Base-by-base conservation (phyloP, 2,888 invertebrate species). In the Xiphydria camelus region DNA sequence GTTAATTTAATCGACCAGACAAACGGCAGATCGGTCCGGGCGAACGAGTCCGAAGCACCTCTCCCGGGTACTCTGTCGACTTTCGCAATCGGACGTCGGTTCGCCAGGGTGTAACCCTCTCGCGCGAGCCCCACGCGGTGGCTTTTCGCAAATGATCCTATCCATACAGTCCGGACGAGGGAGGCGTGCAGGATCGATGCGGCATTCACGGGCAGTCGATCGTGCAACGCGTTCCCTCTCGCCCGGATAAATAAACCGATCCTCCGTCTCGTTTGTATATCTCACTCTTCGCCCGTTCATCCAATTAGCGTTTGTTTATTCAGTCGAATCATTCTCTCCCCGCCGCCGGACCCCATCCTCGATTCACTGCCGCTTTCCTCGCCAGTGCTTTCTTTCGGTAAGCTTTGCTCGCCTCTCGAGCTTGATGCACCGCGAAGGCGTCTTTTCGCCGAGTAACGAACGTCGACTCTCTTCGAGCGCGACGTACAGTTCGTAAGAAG, bases 1-100 rank as follows among this genome's bases (percentile, higher is more conserved):
- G 89, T 82, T 53, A 52, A 57, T 59, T 43, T 5, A 3, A 7
- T 29, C n/a, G n/a, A n/a, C n/a, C n/a, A n/a, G n/a, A n/a, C n/a
- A n/a, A n/a, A 34, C 19, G 19, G 9, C 10, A 41, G 19, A 21
- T n/a, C n/a, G n/a, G n/a, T n/a, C n/a, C n/a, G n/a, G n/a, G n/a
- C n/a, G n/a, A n/a, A n/a, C n/a, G n/a, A 21, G 21, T 34, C 17
- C 21, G 20, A 14, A 3, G 19, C 31, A 29, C 6, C n/a, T 36
- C 9, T 5, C n/a, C n/a, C 7, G 12, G 10, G n/a, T 20, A 20
- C 12, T 3, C n/a, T 7, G 1, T n/a, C 3, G 10, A 14, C 20
- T 9, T 26, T n/a, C 26, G 26, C 10, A 10, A 25, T 25, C 31
- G 31, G 10, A 6, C 14, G 6, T 15, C n/a, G n/a, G n/a, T n/a